Percentiles rank a stretch among this genome's conserved stretches.
These are phyloP conservation scores for Selenia dentaria DNA, from an alignment of 2,888 invertebrate genomes.

Conservation along the genomic window DNA sequence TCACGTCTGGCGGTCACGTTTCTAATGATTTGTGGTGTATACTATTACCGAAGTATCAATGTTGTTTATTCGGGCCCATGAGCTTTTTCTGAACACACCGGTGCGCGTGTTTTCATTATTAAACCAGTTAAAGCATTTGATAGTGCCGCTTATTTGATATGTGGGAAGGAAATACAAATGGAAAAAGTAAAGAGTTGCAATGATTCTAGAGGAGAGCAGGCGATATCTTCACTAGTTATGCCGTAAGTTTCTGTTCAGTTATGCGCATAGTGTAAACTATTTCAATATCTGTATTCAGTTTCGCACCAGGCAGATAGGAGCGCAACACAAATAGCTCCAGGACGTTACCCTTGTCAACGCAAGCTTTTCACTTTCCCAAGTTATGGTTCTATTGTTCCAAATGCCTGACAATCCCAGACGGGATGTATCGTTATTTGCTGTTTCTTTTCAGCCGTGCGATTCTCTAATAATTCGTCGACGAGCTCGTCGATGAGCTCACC, in stretches of 20 bases:
- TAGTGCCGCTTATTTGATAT: slow-evolving; percentile 8
- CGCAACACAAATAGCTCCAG: slow-evolving; percentile 59
- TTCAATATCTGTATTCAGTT: slow-evolving; percentile 36
- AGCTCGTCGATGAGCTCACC: no score
- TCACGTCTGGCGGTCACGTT: slow-evolving; percentile 47
- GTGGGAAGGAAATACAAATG: slow-evolving; percentile 1
- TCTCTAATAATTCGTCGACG: no score
- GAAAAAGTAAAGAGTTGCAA: background rate
- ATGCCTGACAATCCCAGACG: slow-evolving; percentile 44
- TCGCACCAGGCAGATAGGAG: slow-evolving; percentile 44
- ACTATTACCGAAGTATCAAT: slow-evolving; percentile 34
- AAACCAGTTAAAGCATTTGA: slow-evolving; percentile 23
- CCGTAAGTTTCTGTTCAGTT: slow-evolving; percentile 14
- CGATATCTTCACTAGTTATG: background rate
- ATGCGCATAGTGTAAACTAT: slow-evolving; percentile 24
- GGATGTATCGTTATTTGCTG: slow-evolving; percentile 29
- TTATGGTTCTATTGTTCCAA: slow-evolving; percentile 66
- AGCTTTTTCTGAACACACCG: slow-evolving; percentile 31
- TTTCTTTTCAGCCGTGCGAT: slow-evolving; percentile 1
- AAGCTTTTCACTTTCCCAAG: slow-evolving; percentile 68
- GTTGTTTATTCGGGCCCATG: slow-evolving; percentile 30
- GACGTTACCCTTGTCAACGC: slow-evolving; percentile 70
- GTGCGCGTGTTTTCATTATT: slow-evolving; percentile 26
- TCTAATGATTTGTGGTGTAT: slow-evolving; percentile 44
- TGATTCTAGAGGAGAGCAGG: no score